These are phyloP conservation scores for Oxygymnocypris stewartii DNA, from an alignment of 2,113 vertebrate species.

Conservation along the genomic window DNA sequence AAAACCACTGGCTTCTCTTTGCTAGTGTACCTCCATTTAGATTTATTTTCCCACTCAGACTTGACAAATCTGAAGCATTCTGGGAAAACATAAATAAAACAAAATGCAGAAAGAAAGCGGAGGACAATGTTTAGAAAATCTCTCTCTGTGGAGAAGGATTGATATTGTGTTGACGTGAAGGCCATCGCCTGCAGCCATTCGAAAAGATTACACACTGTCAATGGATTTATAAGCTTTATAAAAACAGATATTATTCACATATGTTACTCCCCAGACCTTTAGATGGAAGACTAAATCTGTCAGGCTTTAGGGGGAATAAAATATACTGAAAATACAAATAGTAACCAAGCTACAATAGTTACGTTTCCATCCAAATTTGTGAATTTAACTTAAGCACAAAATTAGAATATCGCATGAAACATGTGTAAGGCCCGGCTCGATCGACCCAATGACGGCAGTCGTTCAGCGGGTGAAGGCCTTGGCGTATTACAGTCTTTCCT, in stretches of 20 bases:
- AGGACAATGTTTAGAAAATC: background rate
- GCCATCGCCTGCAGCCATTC: background rate
- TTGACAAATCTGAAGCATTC: background rate
- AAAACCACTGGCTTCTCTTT: background rate
- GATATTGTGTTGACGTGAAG: background rate
- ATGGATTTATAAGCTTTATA: background rate
- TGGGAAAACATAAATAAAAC: constrained; percentile 1
- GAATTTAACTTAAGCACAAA: too few relatives aligned
- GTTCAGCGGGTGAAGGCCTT: too few relatives aligned
- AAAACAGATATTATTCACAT: background rate
- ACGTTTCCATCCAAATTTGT: too few relatives aligned
- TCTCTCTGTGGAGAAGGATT: constrained; percentile 1
- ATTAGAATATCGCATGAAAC: too few relatives aligned
- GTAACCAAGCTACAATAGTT: background rate
- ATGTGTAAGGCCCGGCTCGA: too few relatives aligned
- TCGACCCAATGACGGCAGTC: too few relatives aligned
- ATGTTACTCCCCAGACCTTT: background rate
- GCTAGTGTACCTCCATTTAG: background rate
- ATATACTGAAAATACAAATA: background rate
- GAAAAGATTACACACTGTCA: background rate
- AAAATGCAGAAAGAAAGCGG: background rate
- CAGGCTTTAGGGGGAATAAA: background rate
- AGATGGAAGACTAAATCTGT: background rate
- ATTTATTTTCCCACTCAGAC: background rate
- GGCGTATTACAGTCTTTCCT: too few relatives aligned